A percentile compares a stretch with the other conserved stretches of the same genome.
phyloP scores from a whole-genome alignment of 2,113 vertebrate species.

The Nibea coibor region DNA sequence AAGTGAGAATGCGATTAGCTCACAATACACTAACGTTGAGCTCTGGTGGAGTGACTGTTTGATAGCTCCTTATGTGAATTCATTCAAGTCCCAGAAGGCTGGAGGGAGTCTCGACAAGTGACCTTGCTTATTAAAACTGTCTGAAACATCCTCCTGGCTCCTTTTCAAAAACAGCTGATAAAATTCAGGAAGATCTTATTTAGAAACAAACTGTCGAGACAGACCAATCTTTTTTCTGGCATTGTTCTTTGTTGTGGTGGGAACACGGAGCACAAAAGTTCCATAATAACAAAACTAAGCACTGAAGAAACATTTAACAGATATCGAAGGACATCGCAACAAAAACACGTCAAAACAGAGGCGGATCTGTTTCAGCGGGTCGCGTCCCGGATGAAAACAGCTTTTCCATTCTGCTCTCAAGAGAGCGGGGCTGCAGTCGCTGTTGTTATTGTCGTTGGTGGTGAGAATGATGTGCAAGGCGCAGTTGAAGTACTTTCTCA shows the following conservation, averaged over 20 bases:
- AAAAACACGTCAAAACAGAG: constrained; percentile 27
- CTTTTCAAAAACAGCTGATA: constrained; percentile 40
- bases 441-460: background rate
- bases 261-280: constrained; percentile 38
- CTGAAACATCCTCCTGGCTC: constrained; percentile 42
- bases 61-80: constrained; percentile 15
- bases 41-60: constrained; percentile 22
- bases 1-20: constrained; percentile 40
- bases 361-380: constrained; percentile 9
- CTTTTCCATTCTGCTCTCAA: constrained; percentile 18
- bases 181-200: constrained; percentile 15
- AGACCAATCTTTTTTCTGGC: constrained; percentile 47
- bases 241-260: constrained; percentile 37
- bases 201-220: constrained; percentile 8
- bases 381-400: constrained; percentile 14
- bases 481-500: constrained; percentile 74
- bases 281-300: constrained; percentile 13
- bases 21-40: background rate
- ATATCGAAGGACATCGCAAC: background rate
- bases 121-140: constrained; percentile 61
- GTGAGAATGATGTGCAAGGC: background rate
- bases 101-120: constrained; percentile 20
- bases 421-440: constrained; percentile 52
- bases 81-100: constrained; percentile 24
- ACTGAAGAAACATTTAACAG: background rate